These are phyloP conservation scores for Diarsia mendica DNA, from an alignment of 2,888 invertebrate species.

Conservation along the genomic window DNA sequence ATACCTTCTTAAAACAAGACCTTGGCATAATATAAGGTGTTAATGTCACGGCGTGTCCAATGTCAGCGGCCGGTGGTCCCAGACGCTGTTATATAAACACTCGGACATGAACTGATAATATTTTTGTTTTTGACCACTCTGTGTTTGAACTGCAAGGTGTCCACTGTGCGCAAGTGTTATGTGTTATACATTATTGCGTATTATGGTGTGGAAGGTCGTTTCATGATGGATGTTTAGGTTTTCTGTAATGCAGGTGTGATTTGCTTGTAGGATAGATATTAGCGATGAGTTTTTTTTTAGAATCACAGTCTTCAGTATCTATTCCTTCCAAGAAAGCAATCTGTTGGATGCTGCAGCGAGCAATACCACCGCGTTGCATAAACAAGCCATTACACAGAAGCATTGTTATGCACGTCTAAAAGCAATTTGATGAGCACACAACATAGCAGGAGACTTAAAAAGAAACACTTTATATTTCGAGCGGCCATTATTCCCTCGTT, in stretches of 20 bases:
- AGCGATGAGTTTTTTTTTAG: not conserved
- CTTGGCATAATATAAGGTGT: constrained; percentile 54
- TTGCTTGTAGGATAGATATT: not conserved
- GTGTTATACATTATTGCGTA: constrained; percentile 38
- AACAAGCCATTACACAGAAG: constrained; percentile 52
- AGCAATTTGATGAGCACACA: constrained; percentile 57
- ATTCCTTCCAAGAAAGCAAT: constrained; percentile 34
- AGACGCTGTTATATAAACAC: constrained; percentile 69
- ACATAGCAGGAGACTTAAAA: constrained; percentile 56
- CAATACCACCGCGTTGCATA: constrained; percentile 45
- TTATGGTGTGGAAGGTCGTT: constrained; percentile 24
- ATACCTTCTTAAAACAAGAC: constrained; percentile 46
- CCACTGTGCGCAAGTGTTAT: constrained; percentile 20
- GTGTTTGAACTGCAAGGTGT: constrained; percentile 34
- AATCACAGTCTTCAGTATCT: constrained; percentile 5
- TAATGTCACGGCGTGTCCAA: constrained; percentile 64
- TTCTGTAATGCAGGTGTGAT: not conserved
- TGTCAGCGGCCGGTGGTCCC: constrained; percentile 67
- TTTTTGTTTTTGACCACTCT: constrained; percentile 69
- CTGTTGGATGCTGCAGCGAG: constrained; percentile 26
- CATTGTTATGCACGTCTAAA: constrained; percentile 47
- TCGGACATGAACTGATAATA: constrained; percentile 66
- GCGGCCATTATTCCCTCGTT: constrained; percentile 55
- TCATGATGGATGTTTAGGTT: not conserved
- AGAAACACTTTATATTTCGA: constrained; percentile 49